phyloP scores from a whole-genome alignment of 1,140 invertebrate genomes.

The Ylistrum balloti region DNA sequence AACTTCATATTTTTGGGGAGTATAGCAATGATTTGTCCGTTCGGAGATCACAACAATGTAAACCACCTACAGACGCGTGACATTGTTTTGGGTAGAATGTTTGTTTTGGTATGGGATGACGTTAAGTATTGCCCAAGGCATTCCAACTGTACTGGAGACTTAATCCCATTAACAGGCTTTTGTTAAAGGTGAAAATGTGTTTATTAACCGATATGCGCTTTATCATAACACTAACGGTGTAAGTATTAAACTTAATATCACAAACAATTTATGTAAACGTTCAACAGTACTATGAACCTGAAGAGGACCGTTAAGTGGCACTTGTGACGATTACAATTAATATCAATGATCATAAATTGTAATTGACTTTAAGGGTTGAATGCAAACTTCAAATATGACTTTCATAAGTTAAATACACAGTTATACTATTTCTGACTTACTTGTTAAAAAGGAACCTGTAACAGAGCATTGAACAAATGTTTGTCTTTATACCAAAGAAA shows the following conservation, averaged over 20 bases:
- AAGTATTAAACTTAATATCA: neutral
- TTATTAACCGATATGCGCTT: conserved; percentile 1
- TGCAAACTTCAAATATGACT: no score
- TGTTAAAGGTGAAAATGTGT: conserved; percentile 33
- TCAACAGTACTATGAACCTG: neutral
- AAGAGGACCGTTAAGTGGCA: neutral
- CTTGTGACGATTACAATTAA: neutral
- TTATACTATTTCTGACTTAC: no score
- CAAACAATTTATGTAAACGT: conserved; percentile 13
- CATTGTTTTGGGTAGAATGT: conserved; percentile 5
- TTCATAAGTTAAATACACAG: no score
- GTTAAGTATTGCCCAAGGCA: neutral
- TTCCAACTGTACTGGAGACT: neutral
- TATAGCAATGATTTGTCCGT: neutral
- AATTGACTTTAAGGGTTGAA: neutral
- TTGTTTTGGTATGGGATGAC: conserved; percentile 24
- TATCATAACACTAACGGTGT: neutral
- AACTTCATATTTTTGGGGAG: neutral
- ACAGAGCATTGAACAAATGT: no score
- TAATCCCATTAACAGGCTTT: neutral
- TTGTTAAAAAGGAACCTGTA: no score
- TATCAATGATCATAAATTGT: neutral
- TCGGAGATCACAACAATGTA: neutral
- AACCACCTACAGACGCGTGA: neutral
- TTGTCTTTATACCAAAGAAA: no score